phyloP scores from a whole-genome alignment of 2,113 vertebrate genomes.

The Murina feae region DNA sequence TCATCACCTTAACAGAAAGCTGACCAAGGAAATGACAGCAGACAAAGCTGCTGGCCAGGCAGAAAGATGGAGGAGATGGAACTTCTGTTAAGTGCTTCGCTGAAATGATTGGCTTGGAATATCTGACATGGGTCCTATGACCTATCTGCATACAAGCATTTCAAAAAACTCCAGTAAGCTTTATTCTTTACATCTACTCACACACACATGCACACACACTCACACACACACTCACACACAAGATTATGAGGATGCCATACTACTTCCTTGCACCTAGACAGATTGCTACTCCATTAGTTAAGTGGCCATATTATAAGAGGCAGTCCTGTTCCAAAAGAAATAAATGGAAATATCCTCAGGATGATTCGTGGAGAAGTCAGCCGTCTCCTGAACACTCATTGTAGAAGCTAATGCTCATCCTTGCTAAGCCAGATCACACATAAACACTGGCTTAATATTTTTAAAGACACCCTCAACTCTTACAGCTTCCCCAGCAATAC shows the following conservation, averaged over 20 bases:
- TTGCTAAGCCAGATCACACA: slow-evolving; percentile 26
- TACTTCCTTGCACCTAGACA: neutral
- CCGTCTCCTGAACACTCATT: slow-evolving; percentile 37
- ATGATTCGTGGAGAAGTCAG: slow-evolving; percentile 51
- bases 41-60: neutral
- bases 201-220: too few species aligned
- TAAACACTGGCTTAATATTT: slow-evolving; percentile 33
- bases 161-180: neutral
- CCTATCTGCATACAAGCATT: neutral
- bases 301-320: neutral
- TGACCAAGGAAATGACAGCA: neutral
- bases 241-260: neutral
- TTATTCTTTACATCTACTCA: neutral
- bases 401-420: slow-evolving; percentile 31
- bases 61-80: neutral
- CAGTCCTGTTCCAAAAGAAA: slow-evolving; percentile 22
- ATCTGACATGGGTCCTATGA: neutral
- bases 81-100: neutral
- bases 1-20: neutral
- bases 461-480: neutral
- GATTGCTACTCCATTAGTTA: neutral
- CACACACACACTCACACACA: neutral
- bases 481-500: neutral
- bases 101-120: neutral
- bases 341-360: neutral